Evolutionary conservation across 2,113 vertebrate genomes (phyloP).

Genomic region (Labeo rohita): DNA sequence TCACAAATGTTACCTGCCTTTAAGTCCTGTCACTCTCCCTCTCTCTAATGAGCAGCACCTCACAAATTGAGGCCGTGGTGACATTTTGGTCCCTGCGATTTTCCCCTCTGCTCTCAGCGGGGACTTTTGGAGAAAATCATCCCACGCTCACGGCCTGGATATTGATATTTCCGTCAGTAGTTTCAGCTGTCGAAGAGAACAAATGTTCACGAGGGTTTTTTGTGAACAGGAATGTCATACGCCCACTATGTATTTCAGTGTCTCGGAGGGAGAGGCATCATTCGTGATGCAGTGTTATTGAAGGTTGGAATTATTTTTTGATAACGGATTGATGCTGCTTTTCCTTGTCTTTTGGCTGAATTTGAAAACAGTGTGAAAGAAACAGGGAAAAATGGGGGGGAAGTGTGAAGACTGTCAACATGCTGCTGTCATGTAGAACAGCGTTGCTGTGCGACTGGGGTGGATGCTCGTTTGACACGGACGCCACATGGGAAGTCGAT

Average conservation of each 20-base stretch:
- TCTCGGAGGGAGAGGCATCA: background rate
- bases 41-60: constrained; percentile 63
- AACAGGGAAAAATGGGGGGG: background rate
- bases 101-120: constrained; percentile 60
- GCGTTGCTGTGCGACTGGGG: background rate
- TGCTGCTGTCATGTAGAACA: constrained; percentile 53
- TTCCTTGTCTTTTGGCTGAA: constrained; percentile 19
- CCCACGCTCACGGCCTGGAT: constrained; percentile 58
- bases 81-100: constrained; percentile 70
- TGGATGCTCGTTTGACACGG: constrained; percentile 37
- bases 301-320: constrained; percentile 38
- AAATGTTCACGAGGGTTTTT: constrained; percentile 53
- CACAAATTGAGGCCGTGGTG: constrained; percentile 66
- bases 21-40: constrained; percentile 61
- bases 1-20: constrained; percentile 68
- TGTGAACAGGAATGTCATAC: constrained; percentile 4
- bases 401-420: constrained; percentile 45
- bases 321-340: constrained; percentile 29
- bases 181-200: constrained; percentile 49
- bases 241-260: background rate
- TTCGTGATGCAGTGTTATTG: background rate
- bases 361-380: constrained; percentile 25
- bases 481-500: constrained; percentile 26
- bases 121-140: constrained; percentile 58
- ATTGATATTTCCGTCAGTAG: constrained; percentile 51